phyloP scores from a whole-genome alignment of 2,888 invertebrate genomes.

The Nemurella pictetii region DNA sequence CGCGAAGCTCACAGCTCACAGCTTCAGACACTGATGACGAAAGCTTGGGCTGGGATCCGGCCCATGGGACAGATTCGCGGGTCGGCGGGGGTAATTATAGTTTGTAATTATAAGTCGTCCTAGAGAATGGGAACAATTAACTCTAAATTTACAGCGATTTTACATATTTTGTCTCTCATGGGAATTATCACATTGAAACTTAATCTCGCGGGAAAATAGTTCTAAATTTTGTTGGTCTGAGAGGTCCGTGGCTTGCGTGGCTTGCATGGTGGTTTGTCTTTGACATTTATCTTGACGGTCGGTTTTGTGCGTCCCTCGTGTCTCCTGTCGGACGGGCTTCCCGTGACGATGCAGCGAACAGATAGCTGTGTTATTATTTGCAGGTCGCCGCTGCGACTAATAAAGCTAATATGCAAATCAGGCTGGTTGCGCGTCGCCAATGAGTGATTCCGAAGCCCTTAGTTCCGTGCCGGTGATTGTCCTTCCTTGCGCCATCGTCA shows the following conservation, averaged over 20 bases:
- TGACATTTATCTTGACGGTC: neutral
- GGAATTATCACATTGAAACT: neutral
- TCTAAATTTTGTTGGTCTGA: neutral
- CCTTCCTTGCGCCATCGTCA: slow-evolving; percentile 19
- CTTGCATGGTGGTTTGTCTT: neutral
- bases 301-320: slow-evolving; percentile 9
- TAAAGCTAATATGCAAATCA: slow-evolving; percentile 33
- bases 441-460: slow-evolving; percentile 33
- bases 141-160: neutral
- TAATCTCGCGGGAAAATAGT: neutral
- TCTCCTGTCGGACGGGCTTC: neutral
- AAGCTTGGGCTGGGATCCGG: neutral
- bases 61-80: neutral
- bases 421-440: slow-evolving; percentile 21
- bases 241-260: neutral
- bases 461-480: slow-evolving; percentile 38
- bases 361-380: neutral
- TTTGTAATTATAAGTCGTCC: neutral
- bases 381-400: slow-evolving; percentile 10
- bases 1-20: neutral
- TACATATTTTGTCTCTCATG: slow-evolving; percentile 1
- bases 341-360: slow-evolving; percentile 18
- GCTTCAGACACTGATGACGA: neutral
- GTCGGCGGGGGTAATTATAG: neutral
- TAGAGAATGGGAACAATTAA: neutral